Percentiles rank a stretch among this genome's conserved stretches.
Evolutionary conservation across 2,888 invertebrate species (phyloP).

Genomic region (Coecobrya sp.): DNA sequence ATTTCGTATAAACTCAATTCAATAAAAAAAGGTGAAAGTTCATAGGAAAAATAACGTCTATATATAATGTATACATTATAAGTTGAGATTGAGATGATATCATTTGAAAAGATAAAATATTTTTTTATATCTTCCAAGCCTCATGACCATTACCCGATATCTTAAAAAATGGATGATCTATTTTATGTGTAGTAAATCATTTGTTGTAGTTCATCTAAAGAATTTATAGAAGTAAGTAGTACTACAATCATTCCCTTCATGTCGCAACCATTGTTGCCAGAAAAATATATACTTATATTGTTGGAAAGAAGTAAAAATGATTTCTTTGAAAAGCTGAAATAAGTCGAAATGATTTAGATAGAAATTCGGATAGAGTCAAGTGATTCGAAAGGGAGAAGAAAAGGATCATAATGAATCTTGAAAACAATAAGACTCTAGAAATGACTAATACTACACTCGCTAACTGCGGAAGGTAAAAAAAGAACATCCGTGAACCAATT

Average conservation of each 20-base stretch:
- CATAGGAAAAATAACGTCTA: background rate
- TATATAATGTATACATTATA: background rate
- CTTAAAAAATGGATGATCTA: constrained; percentile 28
- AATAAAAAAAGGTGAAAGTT: constrained; percentile 64
- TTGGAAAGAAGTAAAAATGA: constrained; percentile 31
- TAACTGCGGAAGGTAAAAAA: background rate
- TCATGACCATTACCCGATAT: background rate
- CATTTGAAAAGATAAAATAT: constrained; percentile 29
- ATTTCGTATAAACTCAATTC: constrained; percentile 4
- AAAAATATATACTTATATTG: constrained; percentile 44
- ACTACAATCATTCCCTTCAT: constrained; percentile 37
- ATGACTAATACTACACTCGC: background rate
- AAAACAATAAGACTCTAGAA: constrained; percentile 35
- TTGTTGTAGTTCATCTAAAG: constrained; percentile 29
- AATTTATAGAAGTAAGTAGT: background rate
- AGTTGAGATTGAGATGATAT: background rate
- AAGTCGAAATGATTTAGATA: constrained; percentile 37
- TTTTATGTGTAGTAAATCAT: constrained; percentile 55
- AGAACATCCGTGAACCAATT: background rate
- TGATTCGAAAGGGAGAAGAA: constrained; percentile 33
- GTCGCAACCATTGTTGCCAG: constrained; percentile 51
- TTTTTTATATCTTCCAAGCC: background rate
- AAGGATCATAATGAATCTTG: constrained; percentile 39
- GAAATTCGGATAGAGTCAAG: background rate
- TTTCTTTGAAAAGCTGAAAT: constrained; percentile 34